phyloP scores from a whole-genome alignment of 1,140 invertebrate genomes.

The Cherax destructor region DNA sequence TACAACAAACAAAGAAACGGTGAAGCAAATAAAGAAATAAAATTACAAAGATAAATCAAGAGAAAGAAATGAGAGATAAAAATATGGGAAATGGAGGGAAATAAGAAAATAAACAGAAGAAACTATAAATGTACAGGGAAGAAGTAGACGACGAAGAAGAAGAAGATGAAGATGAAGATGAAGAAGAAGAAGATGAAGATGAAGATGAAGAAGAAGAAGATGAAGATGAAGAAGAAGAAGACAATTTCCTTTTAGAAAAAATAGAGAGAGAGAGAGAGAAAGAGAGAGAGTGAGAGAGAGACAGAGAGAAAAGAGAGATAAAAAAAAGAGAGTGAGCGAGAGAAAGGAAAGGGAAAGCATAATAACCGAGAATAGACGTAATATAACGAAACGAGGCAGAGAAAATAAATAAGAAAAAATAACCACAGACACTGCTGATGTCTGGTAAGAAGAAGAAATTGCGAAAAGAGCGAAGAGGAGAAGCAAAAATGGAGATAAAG shows the following conservation, averaged over 20 bases:
- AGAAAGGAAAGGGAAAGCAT: background rate
- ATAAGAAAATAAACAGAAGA: background rate
- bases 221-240: background rate
- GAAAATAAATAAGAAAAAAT: background rate
- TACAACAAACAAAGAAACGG: background rate
- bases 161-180: too few species aligned
- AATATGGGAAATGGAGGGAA: background rate
- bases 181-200: too few species aligned
- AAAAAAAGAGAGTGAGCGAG: background rate
- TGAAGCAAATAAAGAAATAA: background rate
- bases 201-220: too few species aligned
- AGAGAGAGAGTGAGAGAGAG: slow-evolving; percentile 17
- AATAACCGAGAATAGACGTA: background rate
- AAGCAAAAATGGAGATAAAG: slow-evolving; percentile 25
- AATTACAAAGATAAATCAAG: background rate
- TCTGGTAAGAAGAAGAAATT: background rate
- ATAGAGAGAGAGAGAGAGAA: slow-evolving; percentile 24
- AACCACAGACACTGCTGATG: too few species aligned
- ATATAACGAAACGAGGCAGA: background rate
- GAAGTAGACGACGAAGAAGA: background rate
- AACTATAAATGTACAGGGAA: background rate
- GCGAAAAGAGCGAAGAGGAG: background rate
- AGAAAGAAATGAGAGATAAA: background rate
- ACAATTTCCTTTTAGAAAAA: background rate
- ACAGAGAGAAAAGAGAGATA: background rate